Base-by-base conservation (phyloP, 2,888 invertebrate species). In the Drosophila lutescens region DNA sequence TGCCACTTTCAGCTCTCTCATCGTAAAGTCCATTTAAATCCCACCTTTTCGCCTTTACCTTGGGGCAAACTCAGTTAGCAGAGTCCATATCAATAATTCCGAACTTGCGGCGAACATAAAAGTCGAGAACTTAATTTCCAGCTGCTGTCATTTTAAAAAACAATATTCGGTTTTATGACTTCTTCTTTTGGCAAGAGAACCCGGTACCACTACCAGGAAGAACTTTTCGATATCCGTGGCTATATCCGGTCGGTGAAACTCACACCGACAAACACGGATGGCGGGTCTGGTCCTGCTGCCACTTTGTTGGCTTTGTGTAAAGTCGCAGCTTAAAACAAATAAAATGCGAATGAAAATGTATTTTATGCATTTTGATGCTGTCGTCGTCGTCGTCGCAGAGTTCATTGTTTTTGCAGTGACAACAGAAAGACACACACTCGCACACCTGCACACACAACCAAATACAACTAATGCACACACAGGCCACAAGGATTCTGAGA, bases 101-200 rank as follows among this genome's bases (percentile, higher is more conserved):
- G 69, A 85, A 79, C 63, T 66, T 89, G 88, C 74, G 89, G 77
- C 68, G 68, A 70, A 62, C 89, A 89, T 84, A 83, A 83, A 83
- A 83, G 88, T 84, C 83, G 84, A 86, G 89, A 86, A 83, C 83
- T 83, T 83, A 83, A 83, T 83, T 88, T 88, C 77, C 83, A 83
- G 85, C 87, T 83, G 83, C 78, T 73, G 84, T 82, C 82, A 68
- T 79, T 88, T 82, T 71, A 76, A 71, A 66, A 77, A 80, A 83
- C 82, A 86, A 88, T 88, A 77, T 83, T 55, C 86, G 72, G 43
- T 88, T 88, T 86, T 88, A 82, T 79, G 86, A 69, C 83, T 85
- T 69, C 71, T 70, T 72, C 62, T 38, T 32, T 20, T 7, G 53
- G 55, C 60, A 32, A 57, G 58, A 68, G 49, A 67, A 57, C 51